Evolutionary conservation across 2,113 vertebrate species (phyloP).

Genomic region (Donacobius atricapilla): DNA sequence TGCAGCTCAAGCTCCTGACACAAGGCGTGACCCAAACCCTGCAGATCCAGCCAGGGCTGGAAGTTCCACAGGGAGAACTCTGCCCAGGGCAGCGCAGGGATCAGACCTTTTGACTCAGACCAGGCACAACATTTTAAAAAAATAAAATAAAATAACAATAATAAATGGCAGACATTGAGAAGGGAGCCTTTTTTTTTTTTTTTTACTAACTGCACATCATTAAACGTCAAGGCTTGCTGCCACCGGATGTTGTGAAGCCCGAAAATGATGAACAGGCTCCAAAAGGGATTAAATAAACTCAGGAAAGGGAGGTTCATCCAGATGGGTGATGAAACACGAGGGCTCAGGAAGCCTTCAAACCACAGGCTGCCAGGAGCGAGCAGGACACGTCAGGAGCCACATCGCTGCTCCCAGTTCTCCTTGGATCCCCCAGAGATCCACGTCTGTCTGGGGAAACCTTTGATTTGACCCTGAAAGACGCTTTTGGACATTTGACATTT

Average conservation of each 20-base stretch:
- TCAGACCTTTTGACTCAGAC: not conserved
- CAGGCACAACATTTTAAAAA: not conserved
- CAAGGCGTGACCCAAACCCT: not conserved
- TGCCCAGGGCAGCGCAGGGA: not conserved
- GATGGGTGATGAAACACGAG: not conserved
- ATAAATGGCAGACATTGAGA: not conserved
- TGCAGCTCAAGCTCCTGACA: not conserved
- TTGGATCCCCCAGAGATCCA: not conserved
- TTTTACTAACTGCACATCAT: not conserved
- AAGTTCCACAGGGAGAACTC: not conserved
- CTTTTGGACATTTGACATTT: too few relatives aligned
- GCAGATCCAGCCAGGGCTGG: not conserved
- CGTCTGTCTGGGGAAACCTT: not conserved
- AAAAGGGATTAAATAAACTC: not conserved
- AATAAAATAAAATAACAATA: not conserved
- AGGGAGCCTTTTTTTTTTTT: not conserved
- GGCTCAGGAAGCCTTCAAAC: not conserved
- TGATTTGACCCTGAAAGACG: not conserved
- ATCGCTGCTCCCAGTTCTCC: not conserved
- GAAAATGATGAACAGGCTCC: not conserved
- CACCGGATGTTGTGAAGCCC: not conserved
- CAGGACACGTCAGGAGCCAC: not conserved
- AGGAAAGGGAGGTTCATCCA: not conserved
- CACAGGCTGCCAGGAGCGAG: not conserved
- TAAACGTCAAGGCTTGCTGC: not conserved